These are phyloP conservation scores for Paraplagusia blochii DNA, from an alignment of 2,113 vertebrate species.

Conservation along the genomic window DNA sequence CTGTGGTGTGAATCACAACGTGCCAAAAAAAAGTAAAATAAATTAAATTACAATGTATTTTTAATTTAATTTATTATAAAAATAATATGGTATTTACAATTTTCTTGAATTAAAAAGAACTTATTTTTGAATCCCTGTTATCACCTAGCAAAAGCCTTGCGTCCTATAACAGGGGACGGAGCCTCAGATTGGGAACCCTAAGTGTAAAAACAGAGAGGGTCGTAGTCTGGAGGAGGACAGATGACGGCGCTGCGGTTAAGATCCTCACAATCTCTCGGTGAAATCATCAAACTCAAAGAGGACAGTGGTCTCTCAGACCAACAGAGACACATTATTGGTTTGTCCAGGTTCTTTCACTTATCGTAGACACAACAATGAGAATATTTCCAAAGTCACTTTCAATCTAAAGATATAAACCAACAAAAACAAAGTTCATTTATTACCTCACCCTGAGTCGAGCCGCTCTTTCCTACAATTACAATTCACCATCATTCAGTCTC, in stretches of 20 bases:
- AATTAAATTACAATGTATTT: too few relatives aligned
- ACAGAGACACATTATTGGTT: conserved; percentile 36
- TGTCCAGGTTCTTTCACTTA: conserved; percentile 32
- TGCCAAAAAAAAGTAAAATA: too few relatives aligned
- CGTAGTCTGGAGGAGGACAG: conserved; percentile 67
- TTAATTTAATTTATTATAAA: too few relatives aligned
- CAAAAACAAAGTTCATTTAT: conserved; percentile 53
- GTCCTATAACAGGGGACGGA: too few relatives aligned
- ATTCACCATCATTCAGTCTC: conserved; percentile 66
- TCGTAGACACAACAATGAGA: conserved; percentile 31
- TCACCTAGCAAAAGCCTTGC: too few relatives aligned
- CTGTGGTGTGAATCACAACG: too few relatives aligned
- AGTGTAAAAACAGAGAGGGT: conserved; percentile 57
- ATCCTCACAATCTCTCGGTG: conserved; percentile 55
- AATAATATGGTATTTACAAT: too few relatives aligned
- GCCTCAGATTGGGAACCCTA: conserved; percentile 52
- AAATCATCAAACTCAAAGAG: conserved; percentile 66
- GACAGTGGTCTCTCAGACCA: conserved; percentile 49
- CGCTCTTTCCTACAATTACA: conserved; percentile 42
- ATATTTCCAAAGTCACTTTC: conserved; percentile 50
- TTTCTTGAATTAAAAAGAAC: too few relatives aligned
- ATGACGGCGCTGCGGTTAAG: conserved; percentile 55
- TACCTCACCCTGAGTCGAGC: conserved; percentile 54
- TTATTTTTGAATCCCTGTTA: too few relatives aligned
- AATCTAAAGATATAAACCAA: conserved; percentile 46